Base-by-base conservation (phyloP, 2,797 vertebrate species). In the Nothura maculosa region DNA sequence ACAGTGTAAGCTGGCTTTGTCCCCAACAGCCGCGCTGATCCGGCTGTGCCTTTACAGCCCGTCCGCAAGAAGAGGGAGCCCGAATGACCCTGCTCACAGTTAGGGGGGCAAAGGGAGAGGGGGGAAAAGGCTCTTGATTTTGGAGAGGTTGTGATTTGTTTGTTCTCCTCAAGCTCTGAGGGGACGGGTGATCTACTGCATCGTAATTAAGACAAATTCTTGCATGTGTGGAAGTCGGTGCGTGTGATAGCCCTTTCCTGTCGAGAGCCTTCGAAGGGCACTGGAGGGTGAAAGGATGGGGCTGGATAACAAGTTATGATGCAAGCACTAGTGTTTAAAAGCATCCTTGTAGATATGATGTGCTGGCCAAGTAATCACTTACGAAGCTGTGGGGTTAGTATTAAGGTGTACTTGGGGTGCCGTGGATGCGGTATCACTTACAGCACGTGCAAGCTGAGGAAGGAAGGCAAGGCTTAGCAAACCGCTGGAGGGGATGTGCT, bases 151-250 rank as follows among this genome's bases (percentile, higher is more conserved):
- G 75, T 85, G 32, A 25, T 93, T 80, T 32, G 48, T 40, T 43
- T 82, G 67, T 77, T 95, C 92, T 57, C 58, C 78, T 82, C 66
- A 91, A 79, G 45, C 74, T 86, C 81, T 87, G 77, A 69, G 81
- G 89, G 93, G 30, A 16, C 11, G 0, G 86, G 24, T 67, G 52
- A 52, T 76, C 92, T 89, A 10, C 55, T 69, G 63, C 76, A 69
- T 74, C 2, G 1, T 85, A 92, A 85, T 95, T 64, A 78, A 81
- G 52, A 45, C 63, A 30, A 52, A 58, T 87, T 78, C 48, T 87
- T 85, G 63, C 0, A 1, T 84, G 42, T 57, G 2, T 1, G 25
- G 73, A 82, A 94, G 48, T 30, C 3, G 1, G 8, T 24, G 8
- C 28, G 18, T 21, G 20, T 0, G 0, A 0, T 75, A 73, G 43